Evolutionary conservation across 2,113 vertebrate genomes (phyloP).

Genomic region (Albula goreensis): DNA sequence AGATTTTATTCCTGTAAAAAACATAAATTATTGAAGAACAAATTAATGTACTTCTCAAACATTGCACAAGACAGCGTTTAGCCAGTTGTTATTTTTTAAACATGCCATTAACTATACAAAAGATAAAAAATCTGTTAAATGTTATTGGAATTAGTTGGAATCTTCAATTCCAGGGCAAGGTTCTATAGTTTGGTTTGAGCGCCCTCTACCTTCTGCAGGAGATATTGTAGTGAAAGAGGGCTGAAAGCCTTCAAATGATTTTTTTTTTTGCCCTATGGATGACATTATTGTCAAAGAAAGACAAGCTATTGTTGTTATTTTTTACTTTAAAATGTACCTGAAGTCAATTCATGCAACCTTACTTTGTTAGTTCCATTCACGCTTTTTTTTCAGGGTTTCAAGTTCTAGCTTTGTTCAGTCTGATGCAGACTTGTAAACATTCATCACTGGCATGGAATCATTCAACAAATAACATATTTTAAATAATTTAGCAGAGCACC

Average conservation of each 20-base stretch:
- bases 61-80: slow-evolving; percentile 15
- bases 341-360: not conserved
- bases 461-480: no score
- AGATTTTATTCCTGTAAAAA: no score
- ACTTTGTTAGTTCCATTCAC: not conserved
- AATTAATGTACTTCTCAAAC: slow-evolving; percentile 12
- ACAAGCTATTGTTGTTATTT: not conserved
- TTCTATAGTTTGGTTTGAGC: slow-evolving; percentile 58
- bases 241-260: not conserved
- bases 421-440: not conserved
- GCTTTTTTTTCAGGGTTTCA: not conserved
- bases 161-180: not conserved
- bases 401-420: not conserved
- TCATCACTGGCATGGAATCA: no score
- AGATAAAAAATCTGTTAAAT: slow-evolving; percentile 16
- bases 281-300: not conserved
- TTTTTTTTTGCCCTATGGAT: not conserved
- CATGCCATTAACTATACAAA: slow-evolving; percentile 18
- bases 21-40: not conserved
- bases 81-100: slow-evolving; percentile 6
- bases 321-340: not conserved
- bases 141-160: not conserved
- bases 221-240: not conserved
- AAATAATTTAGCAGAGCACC: no score
- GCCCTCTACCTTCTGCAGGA: slow-evolving; percentile 63